A percentile compares a stretch with the other conserved stretches of the same genome.
Conservation (phyloP, 2,888 invertebrate genomes). For the Euproctis similis region DNA sequence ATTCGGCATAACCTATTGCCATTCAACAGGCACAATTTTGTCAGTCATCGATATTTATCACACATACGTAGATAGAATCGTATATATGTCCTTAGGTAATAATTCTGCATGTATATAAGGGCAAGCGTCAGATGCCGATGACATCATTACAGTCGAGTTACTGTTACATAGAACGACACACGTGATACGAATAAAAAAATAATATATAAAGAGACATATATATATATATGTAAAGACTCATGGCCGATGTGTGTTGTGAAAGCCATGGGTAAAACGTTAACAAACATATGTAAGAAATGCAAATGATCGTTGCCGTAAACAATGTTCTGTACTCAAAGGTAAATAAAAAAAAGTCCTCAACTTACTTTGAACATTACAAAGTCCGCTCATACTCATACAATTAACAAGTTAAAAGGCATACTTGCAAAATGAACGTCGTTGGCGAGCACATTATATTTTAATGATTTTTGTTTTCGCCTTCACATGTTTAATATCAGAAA, state of each 20-base stretch:
- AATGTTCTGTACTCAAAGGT: conserved; percentile 8
- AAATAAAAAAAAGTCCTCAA: conserved; percentile 8
- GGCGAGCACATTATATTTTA: too few species aligned
- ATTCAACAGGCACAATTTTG: too few species aligned
- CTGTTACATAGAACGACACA: conserved; percentile 54
- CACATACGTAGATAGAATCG: too few species aligned
- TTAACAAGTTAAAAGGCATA: conserved; percentile 18
- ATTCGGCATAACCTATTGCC: too few species aligned
- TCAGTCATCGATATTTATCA: too few species aligned
- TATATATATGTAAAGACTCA: conserved; percentile 21
- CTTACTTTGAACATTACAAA: conserved; percentile 8
- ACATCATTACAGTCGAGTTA: conserved; percentile 62
- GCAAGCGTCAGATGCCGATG: conserved; percentile 61
- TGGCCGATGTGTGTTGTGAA: conserved; percentile 13
- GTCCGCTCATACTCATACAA: conserved; percentile 10
- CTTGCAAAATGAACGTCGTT: conserved; percentile 21
- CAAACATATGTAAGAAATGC: conserved; percentile 12
- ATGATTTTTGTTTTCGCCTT: too few species aligned
- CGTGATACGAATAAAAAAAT: conserved; percentile 52
- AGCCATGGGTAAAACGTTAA: conserved; percentile 15
- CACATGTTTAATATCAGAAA: too few species aligned
- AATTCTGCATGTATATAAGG: conserved; percentile 37
- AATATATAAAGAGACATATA: too few species aligned
- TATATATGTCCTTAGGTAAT: conserved; percentile 34
- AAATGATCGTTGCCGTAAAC: conserved; percentile 11